Conservation (phyloP, 2,113 vertebrate genomes). For the Taurulus bubalis region DNA sequence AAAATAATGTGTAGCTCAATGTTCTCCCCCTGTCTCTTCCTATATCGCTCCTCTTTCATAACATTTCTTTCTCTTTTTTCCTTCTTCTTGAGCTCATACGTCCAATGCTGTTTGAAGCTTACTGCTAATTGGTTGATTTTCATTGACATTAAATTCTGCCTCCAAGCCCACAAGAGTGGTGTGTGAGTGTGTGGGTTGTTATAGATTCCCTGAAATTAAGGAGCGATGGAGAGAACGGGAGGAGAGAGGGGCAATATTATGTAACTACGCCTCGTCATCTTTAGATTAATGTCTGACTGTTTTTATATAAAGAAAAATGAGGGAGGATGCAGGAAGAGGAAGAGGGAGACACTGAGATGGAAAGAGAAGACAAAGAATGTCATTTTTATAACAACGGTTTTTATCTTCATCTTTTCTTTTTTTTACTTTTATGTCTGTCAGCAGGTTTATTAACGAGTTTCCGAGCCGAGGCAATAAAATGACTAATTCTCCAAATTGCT, state of each 20-base stretch:
- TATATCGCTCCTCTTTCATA: slow-evolving; percentile 28
- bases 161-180: slow-evolving; percentile 21
- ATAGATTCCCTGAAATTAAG: slow-evolving; percentile 41
- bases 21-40: slow-evolving; percentile 22
- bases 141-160: slow-evolving; percentile 69
- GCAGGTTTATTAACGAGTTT: slow-evolving; percentile 43
- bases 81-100: neutral
- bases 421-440: slow-evolving; percentile 14
- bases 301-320: slow-evolving; percentile 29
- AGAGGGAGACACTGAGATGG: neutral
- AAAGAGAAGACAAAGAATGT: neutral
- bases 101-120: slow-evolving; percentile 51
- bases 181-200: slow-evolving; percentile 20
- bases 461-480: neutral
- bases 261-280: slow-evolving; percentile 43
- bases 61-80: neutral
- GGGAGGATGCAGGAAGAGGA: neutral
- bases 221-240: neutral
- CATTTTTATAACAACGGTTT: slow-evolving; percentile 5
- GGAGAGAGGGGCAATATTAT: slow-evolving; percentile 31
- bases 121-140: slow-evolving; percentile 70
- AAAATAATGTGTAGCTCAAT: neutral
- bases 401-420: neutral
- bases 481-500: slow-evolving; percentile 41
- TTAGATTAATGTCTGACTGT: slow-evolving; percentile 40